These are phyloP conservation scores for Crenuchus spilurus DNA, from an alignment of 2,797 vertebrate species.

Conservation along the genomic window DNA sequence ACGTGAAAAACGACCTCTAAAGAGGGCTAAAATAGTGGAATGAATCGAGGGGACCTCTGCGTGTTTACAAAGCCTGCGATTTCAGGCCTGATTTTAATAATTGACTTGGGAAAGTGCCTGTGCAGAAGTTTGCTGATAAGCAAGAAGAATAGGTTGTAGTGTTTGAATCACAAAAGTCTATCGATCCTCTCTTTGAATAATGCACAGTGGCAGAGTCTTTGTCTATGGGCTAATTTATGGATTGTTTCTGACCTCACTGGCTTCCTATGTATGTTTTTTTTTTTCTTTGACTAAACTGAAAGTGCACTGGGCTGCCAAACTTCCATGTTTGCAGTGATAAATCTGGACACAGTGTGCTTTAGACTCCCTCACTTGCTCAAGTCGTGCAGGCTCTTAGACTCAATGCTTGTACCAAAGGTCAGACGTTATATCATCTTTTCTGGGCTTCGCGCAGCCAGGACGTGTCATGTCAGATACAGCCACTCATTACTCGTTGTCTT, in stretches of 20 bases:
- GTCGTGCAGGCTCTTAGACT: constrained; percentile 51
- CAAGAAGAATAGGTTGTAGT: constrained; percentile 60
- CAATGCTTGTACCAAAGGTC: constrained; percentile 60
- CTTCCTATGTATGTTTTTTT: constrained; percentile 40
- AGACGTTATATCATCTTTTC: constrained; percentile 56
- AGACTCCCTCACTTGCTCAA: constrained; percentile 7
- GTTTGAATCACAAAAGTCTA: constrained; percentile 61
- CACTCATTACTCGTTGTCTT: constrained; percentile 59
- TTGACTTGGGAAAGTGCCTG: constrained; percentile 64
- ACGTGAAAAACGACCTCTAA: constrained; percentile 73
- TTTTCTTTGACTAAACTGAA: constrained; percentile 14
- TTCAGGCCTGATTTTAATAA: constrained; percentile 73
- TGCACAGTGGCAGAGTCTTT: constrained; percentile 52
- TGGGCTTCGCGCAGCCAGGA: constrained; percentile 19
- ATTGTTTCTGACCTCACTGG: constrained; percentile 51
- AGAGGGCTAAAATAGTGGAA: constrained; percentile 66
- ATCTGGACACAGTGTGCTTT: constrained; percentile 49
- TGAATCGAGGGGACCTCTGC: constrained; percentile 65
- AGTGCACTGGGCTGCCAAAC: constrained; percentile 34
- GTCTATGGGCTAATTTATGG: constrained; percentile 60
- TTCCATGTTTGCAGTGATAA: constrained; percentile 35
- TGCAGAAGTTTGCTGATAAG: constrained; percentile 64
- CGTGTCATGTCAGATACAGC: constrained; percentile 54
- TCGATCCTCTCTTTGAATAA: constrained; percentile 58
- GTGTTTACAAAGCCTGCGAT: constrained; percentile 63